Evolutionary conservation across 2,888 invertebrate genomes (phyloP), one percentile per base, ranked within the genome.

Genomic region (Diabrotica balteata): DNA sequence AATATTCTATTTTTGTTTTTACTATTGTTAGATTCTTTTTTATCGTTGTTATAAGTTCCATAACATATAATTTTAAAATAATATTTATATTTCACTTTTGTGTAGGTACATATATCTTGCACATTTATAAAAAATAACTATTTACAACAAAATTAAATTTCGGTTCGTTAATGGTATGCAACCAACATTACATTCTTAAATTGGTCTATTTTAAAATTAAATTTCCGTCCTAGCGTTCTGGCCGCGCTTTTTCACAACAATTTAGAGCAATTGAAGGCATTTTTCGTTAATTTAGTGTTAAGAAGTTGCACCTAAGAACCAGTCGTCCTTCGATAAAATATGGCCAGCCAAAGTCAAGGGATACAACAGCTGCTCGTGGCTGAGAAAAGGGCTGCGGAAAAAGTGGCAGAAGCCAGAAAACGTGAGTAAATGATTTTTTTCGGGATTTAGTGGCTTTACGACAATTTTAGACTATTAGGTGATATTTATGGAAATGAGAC

Each of bases 311-410:
- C 10, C 11, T 50, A 17, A 52, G 53, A 9, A 52, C 22, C 42
- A 45, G 46, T 44, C 58, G 44, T 62, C 62, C 43, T 61, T 32
- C 1, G 22, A 9, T 54, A 60, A 47, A 62, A 22, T 42, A 64
- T 64, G 64, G 64, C 64, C 17, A 64, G 64, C 51, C 64, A 64
- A 17, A 64, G 64, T 47, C 84, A 84, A 71, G 85, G 84, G 66
- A 84, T 85, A 72, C 84, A 84, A 75, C 85, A 84, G 75, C 78
- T 84, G 64, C 77, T 84, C 75, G 79, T 82, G 55, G 84, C 84
- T 42, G 84, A 84, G 76, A 84, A 85, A 77, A 81, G 81, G 73
- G 84, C 84, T 32, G 84, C 84, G 42, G 84, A 84, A 77, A 85
- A 84, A 76, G 84, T 85, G 9, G 78, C 82, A 10, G 84, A 84